Conservation (phyloP, 2,888 invertebrate species). For the Tenthredo livida region DNA sequence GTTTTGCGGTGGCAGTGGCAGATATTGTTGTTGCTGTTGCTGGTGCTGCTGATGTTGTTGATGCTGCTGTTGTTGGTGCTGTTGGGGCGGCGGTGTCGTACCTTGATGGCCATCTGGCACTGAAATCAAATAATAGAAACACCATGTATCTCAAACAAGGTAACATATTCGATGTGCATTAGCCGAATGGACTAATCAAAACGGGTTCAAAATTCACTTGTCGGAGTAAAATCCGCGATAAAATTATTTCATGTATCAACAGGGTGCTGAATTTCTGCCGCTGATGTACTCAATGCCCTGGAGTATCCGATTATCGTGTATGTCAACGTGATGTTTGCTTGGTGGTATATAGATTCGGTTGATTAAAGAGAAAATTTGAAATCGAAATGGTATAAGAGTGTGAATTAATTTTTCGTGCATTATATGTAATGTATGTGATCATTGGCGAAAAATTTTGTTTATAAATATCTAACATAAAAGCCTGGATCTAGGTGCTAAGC, state of each 20-base stretch:
- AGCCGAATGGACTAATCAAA: background rate
- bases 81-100: slow-evolving; percentile 55
- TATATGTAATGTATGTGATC: background rate
- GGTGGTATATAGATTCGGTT: background rate
- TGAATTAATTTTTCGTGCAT: background rate
- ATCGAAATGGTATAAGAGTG: background rate
- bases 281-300: background rate
- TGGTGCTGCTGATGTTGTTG: slow-evolving; percentile 58
- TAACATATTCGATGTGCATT: background rate
- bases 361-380: background rate
- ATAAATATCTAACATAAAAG: slow-evolving; percentile 8
- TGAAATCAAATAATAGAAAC: slow-evolving; percentile 47
- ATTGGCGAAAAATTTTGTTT: background rate
- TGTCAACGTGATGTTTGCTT: background rate
- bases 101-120: slow-evolving; percentile 57
- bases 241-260: background rate
- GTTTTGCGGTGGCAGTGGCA: slow-evolving; percentile 64
- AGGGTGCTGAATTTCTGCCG: background rate
- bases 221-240: background rate
- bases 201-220: background rate
- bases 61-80: slow-evolving; percentile 57
- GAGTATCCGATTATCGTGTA: background rate
- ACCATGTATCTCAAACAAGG: background rate
- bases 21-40: slow-evolving; percentile 58
- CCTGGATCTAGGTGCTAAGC: slow-evolving; percentile 24